Percentiles rank a stretch among this genome's conserved stretches.
Evolutionary conservation across 2,113 vertebrate species (phyloP).

Genomic region (Sterna hirundo): DNA sequence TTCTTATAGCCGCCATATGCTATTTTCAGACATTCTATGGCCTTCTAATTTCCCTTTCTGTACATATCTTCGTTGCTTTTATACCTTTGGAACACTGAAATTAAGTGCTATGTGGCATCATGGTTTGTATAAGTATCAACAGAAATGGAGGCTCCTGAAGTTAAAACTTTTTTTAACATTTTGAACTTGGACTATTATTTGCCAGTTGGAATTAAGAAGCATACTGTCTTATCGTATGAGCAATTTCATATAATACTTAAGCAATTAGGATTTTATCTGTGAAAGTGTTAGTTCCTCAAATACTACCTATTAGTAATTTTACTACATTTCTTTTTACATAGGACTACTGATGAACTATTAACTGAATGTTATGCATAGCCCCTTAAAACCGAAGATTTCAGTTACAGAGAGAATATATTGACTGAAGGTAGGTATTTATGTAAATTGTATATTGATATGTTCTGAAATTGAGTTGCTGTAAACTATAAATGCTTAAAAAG

Average conservation of each 20-base stretch:
- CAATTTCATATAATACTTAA: neutral
- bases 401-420: neutral
- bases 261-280: neutral
- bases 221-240: neutral
- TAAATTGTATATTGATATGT: neutral
- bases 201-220: neutral
- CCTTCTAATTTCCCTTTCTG: neutral
- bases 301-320: neutral
- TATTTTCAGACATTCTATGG: neutral
- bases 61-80: neutral
- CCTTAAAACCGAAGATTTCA: neutral
- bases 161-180: neutral
- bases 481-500: neutral
- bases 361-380: neutral
- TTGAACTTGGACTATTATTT: neutral
- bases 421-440: neutral
- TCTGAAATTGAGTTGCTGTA: neutral
- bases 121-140: neutral
- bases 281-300: neutral
- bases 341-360: neutral
- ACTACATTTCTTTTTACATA: neutral
- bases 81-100: neutral
- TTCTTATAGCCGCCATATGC: neutral
- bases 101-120: neutral
- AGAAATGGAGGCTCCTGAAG: neutral